A percentile compares a stretch with the other conserved stretches of the same genome.
Conservation (phyloP, 2,888 invertebrate species). For the Lagria hirta region DNA sequence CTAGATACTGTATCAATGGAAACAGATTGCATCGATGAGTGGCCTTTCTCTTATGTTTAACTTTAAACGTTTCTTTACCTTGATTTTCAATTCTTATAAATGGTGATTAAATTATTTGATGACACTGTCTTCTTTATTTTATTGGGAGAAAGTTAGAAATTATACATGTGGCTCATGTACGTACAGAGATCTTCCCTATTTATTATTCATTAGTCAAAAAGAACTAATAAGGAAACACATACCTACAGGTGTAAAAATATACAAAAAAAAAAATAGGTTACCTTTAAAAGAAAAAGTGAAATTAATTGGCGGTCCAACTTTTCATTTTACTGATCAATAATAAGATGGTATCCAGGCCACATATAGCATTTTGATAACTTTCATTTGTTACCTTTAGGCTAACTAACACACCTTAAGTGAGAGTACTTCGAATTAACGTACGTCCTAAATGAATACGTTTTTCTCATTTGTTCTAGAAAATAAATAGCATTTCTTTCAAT, state of each 20-base stretch:
- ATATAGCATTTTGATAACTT: constrained; percentile 22
- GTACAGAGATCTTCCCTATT: no score
- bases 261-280: no score
- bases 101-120: no score
- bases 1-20: constrained; percentile 20
- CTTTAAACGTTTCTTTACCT: no score
- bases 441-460: constrained; percentile 19
- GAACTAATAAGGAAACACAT: no score
- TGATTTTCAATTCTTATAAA: no score
- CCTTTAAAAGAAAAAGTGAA: constrained; percentile 22
- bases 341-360: constrained; percentile 14
- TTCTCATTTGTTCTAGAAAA: constrained; percentile 12
- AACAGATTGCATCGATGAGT: constrained; percentile 13
- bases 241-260: no score
- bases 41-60: constrained; percentile 23
- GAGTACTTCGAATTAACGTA: constrained; percentile 20
- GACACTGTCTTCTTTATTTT: no score
- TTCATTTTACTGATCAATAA: constrained; percentile 14
- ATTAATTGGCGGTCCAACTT: constrained; percentile 10
- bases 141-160: no score
- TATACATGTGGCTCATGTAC: no score
- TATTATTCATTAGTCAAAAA: no score
- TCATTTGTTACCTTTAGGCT: constrained; percentile 18
- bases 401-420: constrained; percentile 27
- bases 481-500: no score